phyloP scores from a whole-genome alignment of 2,113 vertebrate species.

The Syngnathus floridae region DNA sequence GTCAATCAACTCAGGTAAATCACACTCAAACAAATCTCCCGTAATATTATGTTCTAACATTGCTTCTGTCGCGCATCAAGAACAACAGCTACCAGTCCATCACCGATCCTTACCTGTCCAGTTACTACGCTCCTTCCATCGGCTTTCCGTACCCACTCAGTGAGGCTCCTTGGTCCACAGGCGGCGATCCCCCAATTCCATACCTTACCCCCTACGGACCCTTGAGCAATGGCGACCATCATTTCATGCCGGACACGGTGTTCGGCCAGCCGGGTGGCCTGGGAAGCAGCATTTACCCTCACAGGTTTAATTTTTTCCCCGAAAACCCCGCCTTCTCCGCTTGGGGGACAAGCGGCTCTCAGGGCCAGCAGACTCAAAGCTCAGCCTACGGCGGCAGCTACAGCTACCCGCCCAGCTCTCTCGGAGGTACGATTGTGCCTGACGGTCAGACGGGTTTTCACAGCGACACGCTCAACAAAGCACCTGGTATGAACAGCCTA shows the following conservation, averaged over 20 bases:
- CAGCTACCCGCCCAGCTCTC: conserved; percentile 88
- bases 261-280: conserved; percentile 91
- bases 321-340: conserved; percentile 93
- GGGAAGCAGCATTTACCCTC: conserved; percentile 88
- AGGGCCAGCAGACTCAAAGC: conserved; percentile 90
- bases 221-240: conserved; percentile 92
- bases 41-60: conserved; percentile 18
- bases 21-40: neutral
- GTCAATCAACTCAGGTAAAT: conserved; percentile 89
- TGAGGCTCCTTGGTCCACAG: conserved; percentile 93
- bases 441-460: conserved; percentile 92
- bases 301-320: conserved; percentile 93
- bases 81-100: conserved; percentile 95
- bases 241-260: conserved; percentile 91
- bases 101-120: conserved; percentile 91
- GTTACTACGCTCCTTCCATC: conserved; percentile 94
- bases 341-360: conserved; percentile 89
- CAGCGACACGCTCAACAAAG: conserved; percentile 87
- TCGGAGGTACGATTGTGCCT: conserved; percentile 85
- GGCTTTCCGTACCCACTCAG: conserved; percentile 92
- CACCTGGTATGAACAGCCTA: conserved; percentile 91
- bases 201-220: conserved; percentile 93
- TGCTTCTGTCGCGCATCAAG: conserved; percentile 60
- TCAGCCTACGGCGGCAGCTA: conserved; percentile 91
- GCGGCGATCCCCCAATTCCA: conserved; percentile 89